phyloP scores from a whole-genome alignment of 2,797 vertebrate species.

The Pseudotriccus pelzelni region DNA sequence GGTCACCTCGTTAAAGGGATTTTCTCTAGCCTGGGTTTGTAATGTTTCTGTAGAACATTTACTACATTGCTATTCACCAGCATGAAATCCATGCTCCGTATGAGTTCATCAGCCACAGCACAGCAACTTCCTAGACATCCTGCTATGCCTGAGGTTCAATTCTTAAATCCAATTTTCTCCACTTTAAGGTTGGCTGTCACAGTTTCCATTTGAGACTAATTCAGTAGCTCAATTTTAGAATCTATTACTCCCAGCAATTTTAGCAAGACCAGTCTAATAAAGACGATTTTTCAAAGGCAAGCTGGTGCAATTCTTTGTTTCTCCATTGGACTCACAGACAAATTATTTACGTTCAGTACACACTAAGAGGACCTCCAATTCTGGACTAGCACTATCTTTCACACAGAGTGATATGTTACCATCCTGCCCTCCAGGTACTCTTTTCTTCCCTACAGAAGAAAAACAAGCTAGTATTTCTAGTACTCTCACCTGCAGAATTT shows the following conservation, averaged over 20 bases:
- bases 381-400: not conserved
- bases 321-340: not conserved
- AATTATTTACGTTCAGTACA: not conserved
- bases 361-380: not conserved
- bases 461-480: not conserved
- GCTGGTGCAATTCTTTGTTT: constrained; percentile 8
- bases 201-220: constrained; percentile 31
- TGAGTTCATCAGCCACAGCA: constrained; percentile 4
- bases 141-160: constrained; percentile 40
- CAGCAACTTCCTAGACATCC: constrained; percentile 26
- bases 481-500: not conserved
- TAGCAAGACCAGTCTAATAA: constrained; percentile 1
- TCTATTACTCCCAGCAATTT: constrained; percentile 33
- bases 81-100: constrained; percentile 5
- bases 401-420: not conserved
- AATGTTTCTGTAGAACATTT: constrained; percentile 54
- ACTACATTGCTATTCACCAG: constrained; percentile 14
- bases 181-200: constrained; percentile 5
- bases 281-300: constrained; percentile 13
- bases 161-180: constrained; percentile 46
- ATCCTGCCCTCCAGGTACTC: not conserved
- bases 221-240: constrained; percentile 25
- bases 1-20: constrained; percentile 61
- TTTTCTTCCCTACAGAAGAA: not conserved
- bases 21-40: constrained; percentile 49